Base-by-base conservation (phyloP, 2,888 invertebrate genomes). In the Xylocampa areola region DNA sequence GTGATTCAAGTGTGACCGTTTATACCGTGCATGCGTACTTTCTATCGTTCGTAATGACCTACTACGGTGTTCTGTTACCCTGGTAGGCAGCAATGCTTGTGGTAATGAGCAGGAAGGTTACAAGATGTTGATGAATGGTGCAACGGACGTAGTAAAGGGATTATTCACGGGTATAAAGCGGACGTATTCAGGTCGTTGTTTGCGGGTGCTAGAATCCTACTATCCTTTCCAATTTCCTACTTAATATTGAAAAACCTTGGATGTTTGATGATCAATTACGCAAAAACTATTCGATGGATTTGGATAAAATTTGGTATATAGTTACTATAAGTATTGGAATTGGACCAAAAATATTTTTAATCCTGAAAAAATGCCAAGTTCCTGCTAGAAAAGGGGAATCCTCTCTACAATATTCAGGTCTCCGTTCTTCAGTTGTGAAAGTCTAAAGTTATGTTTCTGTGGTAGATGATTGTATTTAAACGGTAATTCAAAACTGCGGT, bases 1-100 rank as follows among this genome's bases (percentile, higher is more conserved):
- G 73, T 76, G 79, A 80, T 80, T 80, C 64, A 62, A 74, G 61
- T 80, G 79, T 80, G 74, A 80, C 80, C 63, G 66, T 53, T 61
- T 73, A 32, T 36, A 49, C 51, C 51, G 62, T 43, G 57, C 51
- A 29, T 68, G 60, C 73, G 60, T 65, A 73, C 67, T 74, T 74
- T 66, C 57, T 57, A 40, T 19, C 41, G 47, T 60, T 52, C 41
- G 62, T 74, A 74, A 74, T 64, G 57, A 70, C 68, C 70, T 74
- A 66, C 60, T 76, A 44, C 30, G 49, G 52, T 58, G 63, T 57
- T 76, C 59, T 76, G 70, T 60, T 62, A 54, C 59, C 73, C 70
- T 67, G 59, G 67, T 73, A 76, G 44, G 53, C 54, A 64, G 69
- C 67, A 69, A 76, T 67, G 62, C 50, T 61, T 55, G 37, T 40